Conservation (phyloP, 2,797 vertebrate species). For the Mormyrus proboscirostris region DNA sequence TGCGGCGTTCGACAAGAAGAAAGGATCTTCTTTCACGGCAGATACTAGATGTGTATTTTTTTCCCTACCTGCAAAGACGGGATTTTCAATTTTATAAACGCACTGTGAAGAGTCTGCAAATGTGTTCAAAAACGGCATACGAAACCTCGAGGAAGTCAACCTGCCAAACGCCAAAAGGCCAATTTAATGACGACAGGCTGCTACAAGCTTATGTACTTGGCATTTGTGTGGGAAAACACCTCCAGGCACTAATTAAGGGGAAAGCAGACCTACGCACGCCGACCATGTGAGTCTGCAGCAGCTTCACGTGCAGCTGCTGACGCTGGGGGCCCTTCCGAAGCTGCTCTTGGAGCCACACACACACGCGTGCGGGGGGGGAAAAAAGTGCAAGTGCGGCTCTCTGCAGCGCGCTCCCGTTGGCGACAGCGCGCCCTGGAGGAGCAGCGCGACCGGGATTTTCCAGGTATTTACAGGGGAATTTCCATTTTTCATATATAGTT, state of each 20-base stretch:
- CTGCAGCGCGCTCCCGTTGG: neutral
- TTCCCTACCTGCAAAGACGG: neutral
- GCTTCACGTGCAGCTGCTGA: neutral
- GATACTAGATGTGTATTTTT: conserved; percentile 33
- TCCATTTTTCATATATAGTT: neutral
- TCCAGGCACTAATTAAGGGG: conserved; percentile 1
- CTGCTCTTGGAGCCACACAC: neutral
- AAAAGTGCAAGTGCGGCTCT: neutral
- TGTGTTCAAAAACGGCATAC: conserved; percentile 44
- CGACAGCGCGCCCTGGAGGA: neutral
- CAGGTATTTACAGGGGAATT: conserved; percentile 10
- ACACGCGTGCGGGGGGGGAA: no score
- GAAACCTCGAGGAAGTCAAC: conserved; percentile 54
- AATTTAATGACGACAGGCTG: conserved; percentile 37
- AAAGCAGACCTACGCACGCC: neutral
- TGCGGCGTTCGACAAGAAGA: conserved; percentile 1
- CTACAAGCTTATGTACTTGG: neutral
- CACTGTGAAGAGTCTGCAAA: conserved; percentile 41
- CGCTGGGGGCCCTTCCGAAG: neutral
- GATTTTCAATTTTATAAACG: neutral
- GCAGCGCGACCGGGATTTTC: neutral
- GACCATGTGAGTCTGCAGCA: neutral
- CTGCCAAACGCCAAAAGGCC: conserved; percentile 25
- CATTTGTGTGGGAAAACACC: neutral
- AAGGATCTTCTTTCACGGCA: neutral